Evolutionary conservation across 2,113 vertebrate genomes (phyloP), one percentile per base, ranked within the genome.

Genomic region (Helogale parvula): DNA sequence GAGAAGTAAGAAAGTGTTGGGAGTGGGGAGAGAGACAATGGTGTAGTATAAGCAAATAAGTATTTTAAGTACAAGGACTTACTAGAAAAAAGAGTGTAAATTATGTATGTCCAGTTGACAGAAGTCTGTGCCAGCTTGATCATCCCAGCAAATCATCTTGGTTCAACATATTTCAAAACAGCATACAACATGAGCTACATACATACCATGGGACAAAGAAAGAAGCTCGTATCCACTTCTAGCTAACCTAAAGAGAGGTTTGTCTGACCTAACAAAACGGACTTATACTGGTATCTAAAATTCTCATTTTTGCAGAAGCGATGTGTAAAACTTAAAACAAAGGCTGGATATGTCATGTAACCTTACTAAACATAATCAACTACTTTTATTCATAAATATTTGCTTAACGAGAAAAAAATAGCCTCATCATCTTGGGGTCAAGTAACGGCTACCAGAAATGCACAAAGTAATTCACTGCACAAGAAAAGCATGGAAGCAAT

Each of bases 341-440:
- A 91, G 71, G 9, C 60, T 91, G 15, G 68, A 92, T 79, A 84
- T 84, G 16, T 69, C 57, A 71, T 2, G 1, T 74, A 71, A 94
- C 60, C 88, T 92, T 57, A 92, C 83, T 92, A 91, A 84, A 85
- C 50, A 92, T 52, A 88, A 72, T 66, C 38, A 82, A 76, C 45
- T 84, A 13, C 19, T 38, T 27, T 38, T 23, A 82, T 74, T 95
- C 47, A 94, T 45, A 81, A 97, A 79, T 65, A 69, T 63, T 71
- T 82, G 15, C 35, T 80, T 69, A 87, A 29, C 7, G 13, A 83
- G 68, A 85, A 31, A 71, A 47, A 92, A 94, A n/a, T 9, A 80
- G 63, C 50, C 33, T 93, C 21, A 11, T 41, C 17, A 14, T 87
- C 54, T 47, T 92, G 66, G 27, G 16, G 88, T 19, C 57, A 35